Evolutionary conservation across 2,797 vertebrate species (phyloP).

Genomic region (Naso thynnoides): DNA sequence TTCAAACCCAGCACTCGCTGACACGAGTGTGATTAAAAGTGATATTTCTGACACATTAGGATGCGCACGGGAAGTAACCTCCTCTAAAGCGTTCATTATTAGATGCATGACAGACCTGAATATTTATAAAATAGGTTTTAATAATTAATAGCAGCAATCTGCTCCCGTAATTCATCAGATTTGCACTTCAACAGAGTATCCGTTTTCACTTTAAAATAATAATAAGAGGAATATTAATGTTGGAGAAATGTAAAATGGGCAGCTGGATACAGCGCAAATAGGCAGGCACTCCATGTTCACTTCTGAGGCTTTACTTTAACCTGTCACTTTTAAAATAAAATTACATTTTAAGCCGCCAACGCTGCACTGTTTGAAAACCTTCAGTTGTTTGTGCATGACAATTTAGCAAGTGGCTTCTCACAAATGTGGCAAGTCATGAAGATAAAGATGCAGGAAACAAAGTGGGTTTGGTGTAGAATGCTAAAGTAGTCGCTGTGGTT

Average conservation of each 20-base stretch:
- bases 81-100: conserved; percentile 91
- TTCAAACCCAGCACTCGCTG: conserved; percentile 77
- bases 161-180: conserved; percentile 94
- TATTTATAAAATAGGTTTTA: conserved; percentile 99
- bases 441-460: conserved; percentile 85
- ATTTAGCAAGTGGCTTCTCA: conserved; percentile 77
- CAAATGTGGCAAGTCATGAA: conserved; percentile 80
- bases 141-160: conserved; percentile 99
- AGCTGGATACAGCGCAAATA: conserved; percentile 76
- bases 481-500: conserved; percentile 87
- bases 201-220: conserved; percentile 92
- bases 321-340: conserved; percentile 71
- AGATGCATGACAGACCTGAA: conserved; percentile 97
- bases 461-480: conserved; percentile 86
- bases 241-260: conserved; percentile 85
- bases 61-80: conserved; percentile 90
- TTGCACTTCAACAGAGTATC: conserved; percentile 91
- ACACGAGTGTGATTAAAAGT: conserved; percentile 88
- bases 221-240: conserved; percentile 90
- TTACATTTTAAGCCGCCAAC: conserved; percentile 65
- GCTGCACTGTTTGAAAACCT: conserved; percentile 52
- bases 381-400: conserved; percentile 69
- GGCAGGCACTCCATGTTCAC: conserved; percentile 60
- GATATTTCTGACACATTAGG: conserved; percentile 91
- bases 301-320: conserved; percentile 66